These are phyloP conservation scores for Cliona cf. orientalis DNA, from an alignment of 37 sponge, comb jelly and placozoan genomes.

Conservation along the genomic window DNA sequence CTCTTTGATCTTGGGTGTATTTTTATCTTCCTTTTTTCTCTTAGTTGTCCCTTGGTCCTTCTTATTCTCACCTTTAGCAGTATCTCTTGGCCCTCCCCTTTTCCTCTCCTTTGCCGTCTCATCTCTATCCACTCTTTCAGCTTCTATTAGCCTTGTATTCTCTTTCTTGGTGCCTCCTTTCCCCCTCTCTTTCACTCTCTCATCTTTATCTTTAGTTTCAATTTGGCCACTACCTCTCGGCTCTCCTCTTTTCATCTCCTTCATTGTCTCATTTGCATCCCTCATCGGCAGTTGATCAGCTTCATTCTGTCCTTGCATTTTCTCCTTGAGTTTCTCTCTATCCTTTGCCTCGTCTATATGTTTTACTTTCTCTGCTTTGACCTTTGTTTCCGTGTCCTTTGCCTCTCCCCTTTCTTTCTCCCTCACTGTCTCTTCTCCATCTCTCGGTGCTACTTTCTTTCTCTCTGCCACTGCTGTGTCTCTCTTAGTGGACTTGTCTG, in stretches of 20 bases:
- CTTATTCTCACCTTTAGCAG: not conserved
- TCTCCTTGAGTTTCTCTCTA: not conserved
- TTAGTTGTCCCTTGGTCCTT: not conserved
- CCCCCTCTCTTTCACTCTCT: not conserved
- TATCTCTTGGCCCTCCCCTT: not conserved
- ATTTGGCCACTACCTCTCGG: not conserved
- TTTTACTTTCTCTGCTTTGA: too few species aligned
- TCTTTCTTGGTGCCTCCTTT: not conserved
- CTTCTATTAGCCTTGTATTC: not conserved
- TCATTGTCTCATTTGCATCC: not conserved
- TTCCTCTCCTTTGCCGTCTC: not conserved
- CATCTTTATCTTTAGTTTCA: not conserved
- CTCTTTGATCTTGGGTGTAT: too few species aligned
- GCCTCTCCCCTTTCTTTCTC: not conserved
- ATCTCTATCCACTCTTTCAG: not conserved
- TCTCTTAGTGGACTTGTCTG: not conserved
- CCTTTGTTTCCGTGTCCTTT: too few species aligned
- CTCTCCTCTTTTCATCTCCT: not conserved
- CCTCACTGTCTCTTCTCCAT: not conserved
- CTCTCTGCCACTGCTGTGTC: too few species aligned
- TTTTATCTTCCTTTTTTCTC: too few species aligned
- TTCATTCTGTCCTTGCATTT: too few species aligned
- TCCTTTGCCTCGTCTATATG: not conserved
- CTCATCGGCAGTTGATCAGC: too few species aligned
- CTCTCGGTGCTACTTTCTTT: not conserved